Base-by-base conservation (phyloP, 2,797 vertebrate species). In the Channa striata region DNA sequence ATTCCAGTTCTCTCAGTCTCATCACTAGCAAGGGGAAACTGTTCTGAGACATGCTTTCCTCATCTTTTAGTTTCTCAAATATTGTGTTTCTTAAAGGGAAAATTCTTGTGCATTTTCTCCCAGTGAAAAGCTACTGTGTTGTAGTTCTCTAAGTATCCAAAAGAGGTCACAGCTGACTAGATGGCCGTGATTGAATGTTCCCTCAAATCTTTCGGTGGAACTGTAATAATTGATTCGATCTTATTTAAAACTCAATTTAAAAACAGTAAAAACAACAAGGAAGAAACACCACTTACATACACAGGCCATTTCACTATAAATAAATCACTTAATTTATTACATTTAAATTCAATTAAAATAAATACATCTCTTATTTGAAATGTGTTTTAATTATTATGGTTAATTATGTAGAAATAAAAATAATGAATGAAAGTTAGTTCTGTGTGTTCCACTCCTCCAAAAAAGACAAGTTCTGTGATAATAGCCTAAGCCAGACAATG, bases 101-200 rank as follows among this genome's bases (percentile, higher is more conserved):
- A n/a, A n/a, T n/a, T n/a, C 20, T 17, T 13, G 8, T 48, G 58
- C 39, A 11, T 43, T 59, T 53, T 20, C n/a, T 57, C 19, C 4
- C 13, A 23, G 14, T n/a, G 12, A 17, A 37, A 7, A 49, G 47
- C 52, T 23, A 20, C 23, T 20, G 12, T 20, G 14, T n/a, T 83
- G 73, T 20, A 81, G 59, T 86, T 81, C 75, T 70, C 33, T 67
- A 23, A 72, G 14, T 54, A 16, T 82, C 78, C 88, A 87, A 53
- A 68, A 75, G 88, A 83, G 77, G 80, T 76, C 86, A 36, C 64
- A 74, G 25, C 47, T 39, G 12, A 52, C 20, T 58, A 75, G 4
- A 43, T 14, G 12, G 11, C 25, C 25, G 25, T 30, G 25, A 4
- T 30, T 6, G 25, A 30, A 6, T 30, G 25, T 6, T 30, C 4